Evolutionary conservation across 2,888 invertebrate genomes (phyloP).

Genomic region (Geophilus truncorum): DNA sequence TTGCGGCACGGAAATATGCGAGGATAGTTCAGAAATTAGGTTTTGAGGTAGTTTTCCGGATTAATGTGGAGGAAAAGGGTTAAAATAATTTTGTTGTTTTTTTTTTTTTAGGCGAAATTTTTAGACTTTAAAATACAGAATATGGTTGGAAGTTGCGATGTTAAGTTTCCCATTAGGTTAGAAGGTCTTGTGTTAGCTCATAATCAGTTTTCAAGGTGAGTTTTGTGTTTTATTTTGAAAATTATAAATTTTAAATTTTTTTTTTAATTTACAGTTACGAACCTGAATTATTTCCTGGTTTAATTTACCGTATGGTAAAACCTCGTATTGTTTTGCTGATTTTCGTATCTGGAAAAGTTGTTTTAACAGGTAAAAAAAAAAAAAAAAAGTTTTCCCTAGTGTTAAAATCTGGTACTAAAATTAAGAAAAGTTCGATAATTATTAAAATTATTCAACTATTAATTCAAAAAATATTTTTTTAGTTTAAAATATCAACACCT

Average conservation of each 20-base stretch:
- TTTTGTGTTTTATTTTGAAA: neutral
- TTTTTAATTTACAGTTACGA: constrained; percentile 85
- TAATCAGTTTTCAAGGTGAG: constrained; percentile 65
- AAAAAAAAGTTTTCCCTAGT: neutral
- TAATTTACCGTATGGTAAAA: constrained; percentile 95
- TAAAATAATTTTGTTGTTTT: constrained; percentile 15
- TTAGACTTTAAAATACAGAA: constrained; percentile 77
- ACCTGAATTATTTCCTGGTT: constrained; percentile 97
- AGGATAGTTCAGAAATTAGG: constrained; percentile 75
- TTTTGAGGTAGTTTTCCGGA: constrained; percentile 56
- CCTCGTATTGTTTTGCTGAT: constrained; percentile 92
- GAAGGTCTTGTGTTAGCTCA: constrained; percentile 76
- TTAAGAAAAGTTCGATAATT: too few species aligned
- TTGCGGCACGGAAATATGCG: constrained; percentile 76
- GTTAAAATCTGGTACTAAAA: too few species aligned
- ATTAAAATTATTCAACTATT: too few species aligned
- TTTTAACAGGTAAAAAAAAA: constrained; percentile 65
- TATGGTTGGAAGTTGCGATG: constrained; percentile 82
- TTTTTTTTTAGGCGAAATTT: constrained; percentile 60
- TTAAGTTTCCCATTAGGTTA: constrained; percentile 75
- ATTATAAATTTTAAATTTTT: constrained; percentile 15
- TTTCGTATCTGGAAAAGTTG: constrained; percentile 98
- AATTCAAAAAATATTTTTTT: too few species aligned
- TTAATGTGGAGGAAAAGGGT: neutral
- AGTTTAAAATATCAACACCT: too few species aligned